A percentile compares a stretch with the other conserved stretches of the same genome.
These are phyloP conservation scores for Castor canadensis DNA, from an alignment of 2,113 vertebrate genomes.

Conservation along the genomic window DNA sequence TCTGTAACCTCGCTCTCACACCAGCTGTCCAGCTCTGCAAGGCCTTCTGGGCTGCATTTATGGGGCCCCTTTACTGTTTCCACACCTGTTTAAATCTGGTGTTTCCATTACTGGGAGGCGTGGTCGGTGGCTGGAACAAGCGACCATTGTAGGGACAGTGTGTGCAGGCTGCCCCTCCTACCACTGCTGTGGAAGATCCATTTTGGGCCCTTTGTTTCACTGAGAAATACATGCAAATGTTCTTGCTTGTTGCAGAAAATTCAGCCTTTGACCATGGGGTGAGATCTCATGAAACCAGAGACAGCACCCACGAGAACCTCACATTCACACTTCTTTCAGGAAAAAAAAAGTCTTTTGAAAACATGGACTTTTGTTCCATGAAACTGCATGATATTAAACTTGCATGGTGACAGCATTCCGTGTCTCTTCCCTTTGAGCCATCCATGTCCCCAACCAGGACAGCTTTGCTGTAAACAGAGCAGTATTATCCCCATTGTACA, in stretches of 20 bases:
- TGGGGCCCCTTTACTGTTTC: neutral
- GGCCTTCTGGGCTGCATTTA: slow-evolving; percentile 36
- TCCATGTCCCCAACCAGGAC: accelerated
- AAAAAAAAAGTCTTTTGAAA: neutral
- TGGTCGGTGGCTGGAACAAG: neutral
- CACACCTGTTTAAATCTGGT: slow-evolving; percentile 67
- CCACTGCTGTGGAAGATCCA: slow-evolving; percentile 37
- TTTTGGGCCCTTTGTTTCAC: slow-evolving; percentile 59
- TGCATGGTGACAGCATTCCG: neutral
- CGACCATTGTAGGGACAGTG: accelerated
- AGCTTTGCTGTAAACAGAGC: too few relatives aligned
- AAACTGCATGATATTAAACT: neutral
- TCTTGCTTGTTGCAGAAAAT: neutral
- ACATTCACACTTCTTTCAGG: neutral
- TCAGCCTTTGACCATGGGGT: neutral
- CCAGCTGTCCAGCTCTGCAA: slow-evolving; percentile 17
- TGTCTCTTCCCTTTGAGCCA: neutral
- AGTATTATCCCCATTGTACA: neutral
- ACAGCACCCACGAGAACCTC: neutral
- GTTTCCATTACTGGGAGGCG: neutral
- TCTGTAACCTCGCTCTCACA: neutral
- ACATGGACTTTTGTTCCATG: neutral
- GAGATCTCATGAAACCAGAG: neutral
- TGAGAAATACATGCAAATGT: neutral
- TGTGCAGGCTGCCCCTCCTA: accelerated